phyloP scores from a whole-genome alignment of 2,797 vertebrate species.

The Acanthurus leucopareius region DNA sequence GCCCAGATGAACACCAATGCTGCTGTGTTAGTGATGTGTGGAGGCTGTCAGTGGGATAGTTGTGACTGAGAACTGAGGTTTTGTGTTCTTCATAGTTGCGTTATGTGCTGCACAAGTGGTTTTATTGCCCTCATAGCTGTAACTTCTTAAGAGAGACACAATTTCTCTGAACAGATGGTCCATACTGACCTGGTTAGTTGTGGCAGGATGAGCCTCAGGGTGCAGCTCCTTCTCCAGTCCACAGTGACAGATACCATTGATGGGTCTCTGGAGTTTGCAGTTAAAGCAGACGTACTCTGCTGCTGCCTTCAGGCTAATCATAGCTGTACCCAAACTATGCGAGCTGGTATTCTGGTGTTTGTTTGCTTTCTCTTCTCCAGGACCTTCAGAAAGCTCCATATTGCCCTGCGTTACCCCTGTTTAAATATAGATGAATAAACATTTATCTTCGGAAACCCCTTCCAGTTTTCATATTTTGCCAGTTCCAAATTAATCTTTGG shows the following conservation, averaged over 20 bases:
- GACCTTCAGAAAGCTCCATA: constrained; percentile 37
- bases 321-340: constrained; percentile 31
- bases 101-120: background rate
- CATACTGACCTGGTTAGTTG: background rate
- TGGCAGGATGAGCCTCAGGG: background rate
- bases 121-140: constrained; percentile 4
- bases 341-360: constrained; percentile 33
- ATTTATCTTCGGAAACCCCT: constrained; percentile 50
- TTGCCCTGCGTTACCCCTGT: constrained; percentile 31
- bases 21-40: background rate
- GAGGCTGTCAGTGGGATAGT: background rate
- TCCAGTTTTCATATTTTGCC: constrained; percentile 57
- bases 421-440: constrained; percentile 58
- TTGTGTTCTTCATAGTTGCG: background rate
- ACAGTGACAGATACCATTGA: constrained; percentile 19
- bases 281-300: background rate
- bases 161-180: constrained; percentile 39
- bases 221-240: constrained; percentile 7
- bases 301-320: constrained; percentile 25
- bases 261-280: constrained; percentile 31
- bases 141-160: constrained; percentile 22
- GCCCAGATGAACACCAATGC: background rate
- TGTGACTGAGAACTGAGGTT: background rate
- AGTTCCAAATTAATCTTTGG: constrained; percentile 62
- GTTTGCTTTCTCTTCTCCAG: constrained; percentile 49